These are phyloP conservation scores for Enoplosus armatus DNA, from an alignment of 2,797 vertebrate species.

Conservation along the genomic window DNA sequence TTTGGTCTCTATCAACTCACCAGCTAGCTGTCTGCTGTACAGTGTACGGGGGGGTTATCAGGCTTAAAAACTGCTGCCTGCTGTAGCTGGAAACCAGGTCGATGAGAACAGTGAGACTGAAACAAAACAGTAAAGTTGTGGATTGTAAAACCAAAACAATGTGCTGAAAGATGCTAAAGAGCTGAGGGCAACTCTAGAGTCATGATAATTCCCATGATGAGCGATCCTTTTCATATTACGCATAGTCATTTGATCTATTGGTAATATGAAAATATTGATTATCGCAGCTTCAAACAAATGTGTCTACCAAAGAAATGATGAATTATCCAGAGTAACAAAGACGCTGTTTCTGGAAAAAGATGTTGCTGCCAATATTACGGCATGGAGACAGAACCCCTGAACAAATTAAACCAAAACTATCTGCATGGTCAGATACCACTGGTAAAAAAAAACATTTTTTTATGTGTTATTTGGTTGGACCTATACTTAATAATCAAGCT, in stretches of 20 bases:
- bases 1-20: background rate
- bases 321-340: conserved; percentile 19
- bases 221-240: background rate
- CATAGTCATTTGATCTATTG: background rate
- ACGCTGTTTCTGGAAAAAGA: conserved; percentile 3
- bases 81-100: background rate
- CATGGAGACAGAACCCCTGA: conserved; percentile 1
- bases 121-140: background rate
- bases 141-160: background rate
- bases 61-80: conserved; percentile 6
- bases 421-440: conserved; percentile 1
- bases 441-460: background rate
- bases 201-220: background rate
- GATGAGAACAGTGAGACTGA: background rate
- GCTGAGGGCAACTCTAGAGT: background rate
- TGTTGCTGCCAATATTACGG: conserved; percentile 1
- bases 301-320: background rate
- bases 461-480: background rate
- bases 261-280: background rate
- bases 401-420: conserved; percentile 33
- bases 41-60: background rate
- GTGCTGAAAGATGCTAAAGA: background rate
- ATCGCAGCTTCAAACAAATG: background rate
- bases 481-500: conserved; percentile 18
- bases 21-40: conserved; percentile 7